Evolutionary conservation across 53 echinoderm and acorn worm genomes (phyloP), one percentile per base, ranked within the genome.

Genomic region (Holothuria scabra): DNA sequence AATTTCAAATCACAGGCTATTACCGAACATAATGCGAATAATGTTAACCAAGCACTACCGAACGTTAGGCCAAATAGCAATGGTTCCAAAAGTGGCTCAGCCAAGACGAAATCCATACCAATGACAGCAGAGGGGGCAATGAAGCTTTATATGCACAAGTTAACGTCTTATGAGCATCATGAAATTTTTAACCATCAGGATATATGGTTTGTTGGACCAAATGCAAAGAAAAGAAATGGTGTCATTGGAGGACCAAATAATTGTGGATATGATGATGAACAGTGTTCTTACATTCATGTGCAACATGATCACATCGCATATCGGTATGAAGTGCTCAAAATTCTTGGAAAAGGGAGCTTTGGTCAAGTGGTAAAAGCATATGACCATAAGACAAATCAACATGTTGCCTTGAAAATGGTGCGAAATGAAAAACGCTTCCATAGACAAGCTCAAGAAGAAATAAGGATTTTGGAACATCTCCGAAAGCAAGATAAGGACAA

Each of bases 101-200:
- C 99, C 7, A 99, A 99, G 85, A 87, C 85, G 10, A 85, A 88
- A 46, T 83, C 88, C 1, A 20, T 92, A 18, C 99, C 99, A 2
- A 92, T 95, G 94, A 89, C 91, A 67, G 91, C 99, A 9, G 99
- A 95, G 74, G 99, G 94, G 68, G 92, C 94, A 41, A 99, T 99
- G 99, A 99, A 99, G 87, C 59, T 94, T 67, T 94, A 99, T 80
- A 99, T 99, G 99, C 99, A 99, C 80, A 99, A 99, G 92, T 90
- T 99, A 62, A 91, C 94, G 22, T 89, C 99, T 37, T 99, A 99
- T 76, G 97, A 99, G 79, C 99, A 99, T 70, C 99, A 99, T 84
- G 99, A 99, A 82, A 92, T 99, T 62, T 99, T 99, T 75, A 97
- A 95, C 61, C 84, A 82, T 66, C 92, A 90, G 29, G 92, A 99